Conservation (phyloP, 2,888 invertebrate genomes). For the Nymphalis polychloros region DNA sequence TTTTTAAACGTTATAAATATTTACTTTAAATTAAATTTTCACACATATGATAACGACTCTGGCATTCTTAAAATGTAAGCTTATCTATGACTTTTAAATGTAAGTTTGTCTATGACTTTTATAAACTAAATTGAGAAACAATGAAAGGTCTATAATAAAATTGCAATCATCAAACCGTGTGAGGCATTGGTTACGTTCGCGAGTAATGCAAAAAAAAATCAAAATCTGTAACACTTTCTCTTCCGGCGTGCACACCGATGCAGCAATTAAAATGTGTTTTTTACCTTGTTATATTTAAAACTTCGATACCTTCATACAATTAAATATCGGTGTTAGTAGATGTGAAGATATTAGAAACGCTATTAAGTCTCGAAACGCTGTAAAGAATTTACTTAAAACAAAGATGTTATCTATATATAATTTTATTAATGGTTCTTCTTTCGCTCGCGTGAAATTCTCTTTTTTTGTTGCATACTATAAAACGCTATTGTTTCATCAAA, state of each 20-base stretch:
- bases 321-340: neutral
- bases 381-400: too few species aligned
- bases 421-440: too few species aligned
- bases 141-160: neutral
- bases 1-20: too few species aligned
- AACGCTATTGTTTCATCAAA: too few species aligned
- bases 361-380: neutral
- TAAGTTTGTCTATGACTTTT: too few species aligned
- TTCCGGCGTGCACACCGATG: conserved; percentile 31
- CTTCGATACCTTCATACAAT: neutral
- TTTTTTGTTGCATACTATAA: too few species aligned
- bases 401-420: too few species aligned
- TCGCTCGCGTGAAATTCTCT: too few species aligned
- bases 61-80: too few species aligned
- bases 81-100: too few species aligned
- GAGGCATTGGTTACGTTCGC: conserved; percentile 13
- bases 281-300: neutral
- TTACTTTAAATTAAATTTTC: too few species aligned
- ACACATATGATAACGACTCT: neutral
- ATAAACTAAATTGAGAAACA: neutral
- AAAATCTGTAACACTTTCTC: conserved; percentile 40
- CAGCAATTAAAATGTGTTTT: conserved; percentile 25
- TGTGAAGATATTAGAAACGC: neutral
- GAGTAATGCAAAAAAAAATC: conserved; percentile 27
- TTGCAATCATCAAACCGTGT: conserved; percentile 16